A percentile compares a stretch with the other conserved stretches of the same genome.
Evolutionary conservation across 35 echinoderm and acorn worm species (phyloP).

Genomic region (Patiria miniata): DNA sequence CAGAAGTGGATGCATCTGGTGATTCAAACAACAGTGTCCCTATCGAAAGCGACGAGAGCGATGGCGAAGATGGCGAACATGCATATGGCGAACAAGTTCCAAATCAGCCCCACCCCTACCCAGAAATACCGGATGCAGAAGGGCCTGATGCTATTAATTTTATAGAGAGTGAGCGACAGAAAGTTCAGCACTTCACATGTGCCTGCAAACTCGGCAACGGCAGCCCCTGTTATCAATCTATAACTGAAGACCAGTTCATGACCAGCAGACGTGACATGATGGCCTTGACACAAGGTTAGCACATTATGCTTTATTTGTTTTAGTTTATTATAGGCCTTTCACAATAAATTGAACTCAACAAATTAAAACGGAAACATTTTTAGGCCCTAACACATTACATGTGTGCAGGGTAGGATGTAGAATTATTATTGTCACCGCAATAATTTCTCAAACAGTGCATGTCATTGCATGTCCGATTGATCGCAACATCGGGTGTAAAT

Average conservation of each 20-base stretch:
- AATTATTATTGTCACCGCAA: not conserved
- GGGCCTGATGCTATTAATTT: conserved; percentile 4
- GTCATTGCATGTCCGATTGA: not conserved
- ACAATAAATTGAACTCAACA: conserved; percentile 12
- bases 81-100: conserved; percentile 1
- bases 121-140: conserved; percentile 6
- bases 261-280: not conserved
- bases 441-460: conserved; percentile 5
- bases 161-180: conserved; percentile 10
- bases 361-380: conserved; percentile 5
- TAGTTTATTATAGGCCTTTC: not conserved
- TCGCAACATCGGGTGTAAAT: not conserved
- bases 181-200: conserved; percentile 4
- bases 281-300: conserved; percentile 5
- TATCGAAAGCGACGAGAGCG: not conserved
- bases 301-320: conserved; percentile 4
- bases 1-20: conserved; percentile 3
- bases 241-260: conserved; percentile 1
- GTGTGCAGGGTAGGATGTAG: not conserved
- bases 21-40: not conserved
- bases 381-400: not conserved
- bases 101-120: not conserved
- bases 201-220: not conserved
- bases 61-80: conserved; percentile 1
- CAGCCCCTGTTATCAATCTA: not conserved